Percentiles rank a stretch among this genome's conserved stretches.
Evolutionary conservation across 1,140 invertebrate genomes (phyloP).

Genomic region (Parasteatoda tepidariorum): DNA sequence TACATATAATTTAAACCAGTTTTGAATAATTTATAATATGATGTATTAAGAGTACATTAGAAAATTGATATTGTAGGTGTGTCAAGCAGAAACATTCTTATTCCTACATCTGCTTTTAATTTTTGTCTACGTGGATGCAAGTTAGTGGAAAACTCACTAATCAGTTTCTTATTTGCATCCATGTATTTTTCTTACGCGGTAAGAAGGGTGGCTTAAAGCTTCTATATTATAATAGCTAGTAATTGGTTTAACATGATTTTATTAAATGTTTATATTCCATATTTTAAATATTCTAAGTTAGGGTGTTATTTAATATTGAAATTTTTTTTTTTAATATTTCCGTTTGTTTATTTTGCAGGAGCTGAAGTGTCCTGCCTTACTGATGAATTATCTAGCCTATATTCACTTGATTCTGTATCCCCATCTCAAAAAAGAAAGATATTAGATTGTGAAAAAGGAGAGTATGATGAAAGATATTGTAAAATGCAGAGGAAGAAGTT

Average conservation of each 20-base stretch:
- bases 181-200: background rate
- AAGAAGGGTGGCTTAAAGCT: background rate
- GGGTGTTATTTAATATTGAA: background rate
- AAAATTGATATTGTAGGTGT: too few species aligned
- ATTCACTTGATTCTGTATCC: conserved; percentile 23
- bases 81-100: too few species aligned
- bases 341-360: background rate
- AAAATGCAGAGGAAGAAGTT: conserved; percentile 46
- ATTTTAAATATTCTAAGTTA: background rate
- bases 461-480: conserved; percentile 38
- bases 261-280: background rate
- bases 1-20: too few species aligned
- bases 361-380: background rate
- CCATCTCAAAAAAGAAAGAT: conserved; percentile 42
- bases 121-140: background rate
- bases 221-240: background rate
- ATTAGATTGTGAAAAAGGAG: conserved; percentile 41
- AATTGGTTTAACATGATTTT: background rate
- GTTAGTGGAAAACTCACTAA: too few species aligned
- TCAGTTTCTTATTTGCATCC: too few species aligned
- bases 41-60: too few species aligned
- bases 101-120: background rate
- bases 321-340: background rate
- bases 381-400: background rate
- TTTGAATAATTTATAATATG: too few species aligned